Conservation (phyloP, 2,113 vertebrate genomes). For the Jacana jacana region DNA sequence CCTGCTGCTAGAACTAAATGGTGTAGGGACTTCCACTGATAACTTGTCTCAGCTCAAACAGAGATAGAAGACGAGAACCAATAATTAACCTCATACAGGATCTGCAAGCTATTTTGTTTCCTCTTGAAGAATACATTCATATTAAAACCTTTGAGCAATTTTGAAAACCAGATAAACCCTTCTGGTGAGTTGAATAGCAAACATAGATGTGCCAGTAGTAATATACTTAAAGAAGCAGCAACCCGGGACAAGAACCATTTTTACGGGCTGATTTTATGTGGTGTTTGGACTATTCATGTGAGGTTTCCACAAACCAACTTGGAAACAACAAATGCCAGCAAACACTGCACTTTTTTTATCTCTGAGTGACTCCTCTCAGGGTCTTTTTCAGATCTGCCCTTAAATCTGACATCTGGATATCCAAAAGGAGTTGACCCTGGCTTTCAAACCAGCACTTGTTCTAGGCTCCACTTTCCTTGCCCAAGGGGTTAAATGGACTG, state of each 20-base stretch:
- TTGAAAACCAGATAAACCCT: not conserved
- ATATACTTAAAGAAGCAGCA: not conserved
- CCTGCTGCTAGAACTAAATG: not conserved
- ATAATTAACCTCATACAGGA: not conserved
- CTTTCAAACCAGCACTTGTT: not conserved
- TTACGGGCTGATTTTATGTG: accelerated
- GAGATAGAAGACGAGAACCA: not conserved
- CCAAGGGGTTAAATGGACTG: constrained; percentile 29
- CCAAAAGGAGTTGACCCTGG: not conserved
- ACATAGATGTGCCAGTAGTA: not conserved
- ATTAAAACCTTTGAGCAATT: not conserved
- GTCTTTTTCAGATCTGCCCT: not conserved
- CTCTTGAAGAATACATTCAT: not conserved
- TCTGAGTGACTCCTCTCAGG: not conserved
- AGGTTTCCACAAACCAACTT: not conserved
- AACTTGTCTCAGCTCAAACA: not conserved
- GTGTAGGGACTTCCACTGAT: not conserved
- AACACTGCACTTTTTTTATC: not conserved
- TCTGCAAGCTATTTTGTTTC: not conserved
- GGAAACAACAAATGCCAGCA: not conserved
- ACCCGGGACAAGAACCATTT: not conserved
- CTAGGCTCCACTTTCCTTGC: not conserved
- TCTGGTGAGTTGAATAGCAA: not conserved
- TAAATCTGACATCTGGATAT: not conserved
- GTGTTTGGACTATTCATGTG: not conserved